phyloP scores from a whole-genome alignment of 2,888 invertebrate genomes.

The Pomacea canaliculata region DNA sequence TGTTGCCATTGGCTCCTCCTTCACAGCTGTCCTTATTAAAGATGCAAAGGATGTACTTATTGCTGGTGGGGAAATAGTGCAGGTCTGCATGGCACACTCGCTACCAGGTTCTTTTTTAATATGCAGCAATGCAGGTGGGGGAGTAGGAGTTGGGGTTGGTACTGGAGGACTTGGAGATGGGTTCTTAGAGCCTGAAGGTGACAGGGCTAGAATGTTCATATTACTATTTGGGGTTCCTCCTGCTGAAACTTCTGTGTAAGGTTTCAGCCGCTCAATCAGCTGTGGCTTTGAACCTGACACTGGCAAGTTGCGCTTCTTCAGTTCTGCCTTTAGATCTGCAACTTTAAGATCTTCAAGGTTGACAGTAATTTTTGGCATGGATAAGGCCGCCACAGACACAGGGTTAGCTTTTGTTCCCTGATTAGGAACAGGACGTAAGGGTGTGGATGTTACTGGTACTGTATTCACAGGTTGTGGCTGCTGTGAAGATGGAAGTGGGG shows the following conservation, averaged over 20 bases:
- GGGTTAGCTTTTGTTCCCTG: conserved; percentile 28
- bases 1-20: conserved; percentile 38
- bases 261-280: conserved; percentile 89
- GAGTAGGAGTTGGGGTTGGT: conserved; percentile 21
- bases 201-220: background rate
- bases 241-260: conserved; percentile 66
- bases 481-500: conserved; percentile 8
- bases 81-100: conserved; percentile 21
- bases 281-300: conserved; percentile 97
- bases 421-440: conserved; percentile 19
- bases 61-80: conserved; percentile 22
- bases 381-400: conserved; percentile 26
- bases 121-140: conserved; percentile 26
- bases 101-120: conserved; percentile 31
- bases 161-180: conserved; percentile 21
- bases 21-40: conserved; percentile 20
- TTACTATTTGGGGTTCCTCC: conserved; percentile 14
- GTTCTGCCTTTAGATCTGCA: conserved; percentile 92
- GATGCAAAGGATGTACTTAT: conserved; percentile 15
- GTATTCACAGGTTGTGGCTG: conserved; percentile 23
- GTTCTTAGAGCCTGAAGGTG: conserved; percentile 6
- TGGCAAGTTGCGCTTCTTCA: conserved; percentile 92
- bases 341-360: conserved; percentile 96
- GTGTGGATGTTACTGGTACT: conserved; percentile 13
- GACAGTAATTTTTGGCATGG: conserved; percentile 49